These are phyloP conservation scores for Anguilla pacifica DNA, from an alignment of 2,797 vertebrate species.

Conservation along the genomic window DNA sequence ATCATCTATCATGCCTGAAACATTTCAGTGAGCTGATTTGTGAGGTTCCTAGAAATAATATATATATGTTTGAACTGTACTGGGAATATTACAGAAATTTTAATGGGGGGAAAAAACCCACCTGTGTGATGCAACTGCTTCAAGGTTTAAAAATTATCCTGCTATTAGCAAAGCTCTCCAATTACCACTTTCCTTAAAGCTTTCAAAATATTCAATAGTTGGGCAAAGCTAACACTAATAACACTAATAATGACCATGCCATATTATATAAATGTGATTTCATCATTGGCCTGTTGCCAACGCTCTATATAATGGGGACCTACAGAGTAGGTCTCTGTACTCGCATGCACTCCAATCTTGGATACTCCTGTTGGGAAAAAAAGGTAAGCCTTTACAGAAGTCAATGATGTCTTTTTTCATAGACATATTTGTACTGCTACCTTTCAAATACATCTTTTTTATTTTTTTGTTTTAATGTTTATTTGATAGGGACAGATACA, in stretches of 20 bases:
- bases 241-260: not conserved
- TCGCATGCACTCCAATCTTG: not conserved
- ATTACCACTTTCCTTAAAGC: not conserved
- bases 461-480: not conserved
- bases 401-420: not conserved
- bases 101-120: not conserved
- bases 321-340: not conserved
- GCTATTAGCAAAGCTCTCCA: not conserved
- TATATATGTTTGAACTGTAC: not conserved
- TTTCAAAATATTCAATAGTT: slow-evolving; percentile 21
- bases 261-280: slow-evolving; percentile 6
- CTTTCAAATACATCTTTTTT: not conserved
- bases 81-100: not conserved
- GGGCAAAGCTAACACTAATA: not conserved
- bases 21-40: not conserved
- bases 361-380: not conserved
- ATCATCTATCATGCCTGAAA: not conserved
- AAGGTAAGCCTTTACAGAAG: slow-evolving; percentile 16
- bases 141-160: slow-evolving; percentile 23
- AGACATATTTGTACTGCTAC: not conserved
- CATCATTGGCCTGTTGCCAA: not conserved
- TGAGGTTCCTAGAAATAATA: not conserved
- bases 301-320: slow-evolving; percentile 45
- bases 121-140: too few species aligned
- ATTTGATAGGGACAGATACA: too few species aligned